Evolutionary conservation across 2,113 vertebrate genomes (phyloP).

Genomic region (Ctenomys sociabilis): DNA sequence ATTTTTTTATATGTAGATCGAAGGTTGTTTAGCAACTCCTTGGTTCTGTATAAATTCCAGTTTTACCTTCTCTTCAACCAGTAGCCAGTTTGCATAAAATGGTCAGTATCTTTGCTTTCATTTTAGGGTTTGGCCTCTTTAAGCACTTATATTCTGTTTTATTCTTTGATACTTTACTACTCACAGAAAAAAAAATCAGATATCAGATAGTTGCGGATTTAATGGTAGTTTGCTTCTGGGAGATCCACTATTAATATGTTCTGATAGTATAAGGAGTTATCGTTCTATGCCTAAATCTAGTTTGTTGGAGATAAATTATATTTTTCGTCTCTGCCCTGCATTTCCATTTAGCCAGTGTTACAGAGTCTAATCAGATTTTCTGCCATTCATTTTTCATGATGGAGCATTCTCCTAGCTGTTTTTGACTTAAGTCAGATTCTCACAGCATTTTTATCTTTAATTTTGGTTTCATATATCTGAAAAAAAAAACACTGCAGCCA

Average conservation of each 20-base stretch:
- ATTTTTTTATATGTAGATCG: neutral
- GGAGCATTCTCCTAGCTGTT: slow-evolving; percentile 67
- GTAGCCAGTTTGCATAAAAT: neutral
- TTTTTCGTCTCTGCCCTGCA: slow-evolving; percentile 47
- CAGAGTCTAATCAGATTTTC: slow-evolving; percentile 74
- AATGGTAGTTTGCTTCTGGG: slow-evolving; percentile 31
- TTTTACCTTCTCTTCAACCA: slow-evolving; percentile 28
- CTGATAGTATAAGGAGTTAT: slow-evolving; percentile 53
- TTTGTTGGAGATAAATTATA: slow-evolving; percentile 74
- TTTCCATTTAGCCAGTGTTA: slow-evolving; percentile 66
- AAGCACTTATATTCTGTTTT: neutral
- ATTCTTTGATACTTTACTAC: neutral
- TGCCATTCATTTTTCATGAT: slow-evolving; percentile 74
- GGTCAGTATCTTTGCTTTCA: neutral
- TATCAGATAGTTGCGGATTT: slow-evolving; percentile 55
- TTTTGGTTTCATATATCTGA: slow-evolving; percentile 64
- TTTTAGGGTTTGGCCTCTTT: neutral
- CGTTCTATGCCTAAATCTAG: slow-evolving; percentile 51
- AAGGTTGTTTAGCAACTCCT: neutral
- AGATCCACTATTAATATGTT: slow-evolving; percentile 50
- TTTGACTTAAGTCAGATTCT: slow-evolving; percentile 61
- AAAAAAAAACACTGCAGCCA: neutral
- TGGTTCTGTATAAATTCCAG: neutral
- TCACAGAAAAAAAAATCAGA: slow-evolving; percentile 27
- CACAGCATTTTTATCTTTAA: slow-evolving; percentile 63